phyloP scores from a whole-genome alignment of 1,140 invertebrate genomes.

The Aphelenchoides fujianensis region DNA sequence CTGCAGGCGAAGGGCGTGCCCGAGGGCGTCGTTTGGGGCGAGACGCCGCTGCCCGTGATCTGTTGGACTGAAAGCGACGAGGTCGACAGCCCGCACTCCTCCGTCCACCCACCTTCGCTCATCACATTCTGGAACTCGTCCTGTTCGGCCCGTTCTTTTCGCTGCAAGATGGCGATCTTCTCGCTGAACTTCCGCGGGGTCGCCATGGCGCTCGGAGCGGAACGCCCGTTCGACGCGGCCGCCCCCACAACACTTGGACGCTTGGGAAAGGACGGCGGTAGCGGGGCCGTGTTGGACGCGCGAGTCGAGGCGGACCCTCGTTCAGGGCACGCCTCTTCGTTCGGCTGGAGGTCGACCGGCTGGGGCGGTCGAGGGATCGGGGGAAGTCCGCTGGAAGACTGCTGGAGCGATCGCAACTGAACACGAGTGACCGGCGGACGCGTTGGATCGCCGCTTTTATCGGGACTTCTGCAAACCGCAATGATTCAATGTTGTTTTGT shows the following conservation, averaged over 20 bases:
- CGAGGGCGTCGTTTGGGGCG: conserved; percentile 24
- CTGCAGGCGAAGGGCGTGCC: conserved; percentile 30
- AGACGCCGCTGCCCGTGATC: conserved; percentile 22
- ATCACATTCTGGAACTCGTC: conserved; percentile 54
- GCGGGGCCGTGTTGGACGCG: background rate
- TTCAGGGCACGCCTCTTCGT: background rate
- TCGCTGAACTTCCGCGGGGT: conserved; percentile 62
- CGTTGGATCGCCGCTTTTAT: too few species aligned
- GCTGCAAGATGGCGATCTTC: conserved; percentile 58
- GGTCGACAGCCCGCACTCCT: too few species aligned
- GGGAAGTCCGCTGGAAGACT: too few species aligned
- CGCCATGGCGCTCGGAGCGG: conserved; percentile 42
- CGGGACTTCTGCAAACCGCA: too few species aligned
- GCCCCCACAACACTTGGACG: background rate
- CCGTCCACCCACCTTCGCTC: too few species aligned
- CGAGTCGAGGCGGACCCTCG: background rate
- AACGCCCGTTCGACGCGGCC: background rate
- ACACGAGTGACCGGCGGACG: too few species aligned
- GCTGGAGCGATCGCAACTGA: too few species aligned
- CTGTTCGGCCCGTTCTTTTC: conserved; percentile 58
- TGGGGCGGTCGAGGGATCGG: too few species aligned
- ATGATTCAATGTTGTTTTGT: too few species aligned
- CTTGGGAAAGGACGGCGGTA: background rate
- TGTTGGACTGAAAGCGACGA: conserved; percentile 8
- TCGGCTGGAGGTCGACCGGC: too few species aligned